Percentiles rank a stretch among this genome's conserved stretches.
These are phyloP conservation scores for Brachionus asplanchnoidis DNA, from an alignment of 1,140 invertebrate genomes.

Conservation along the genomic window DNA sequence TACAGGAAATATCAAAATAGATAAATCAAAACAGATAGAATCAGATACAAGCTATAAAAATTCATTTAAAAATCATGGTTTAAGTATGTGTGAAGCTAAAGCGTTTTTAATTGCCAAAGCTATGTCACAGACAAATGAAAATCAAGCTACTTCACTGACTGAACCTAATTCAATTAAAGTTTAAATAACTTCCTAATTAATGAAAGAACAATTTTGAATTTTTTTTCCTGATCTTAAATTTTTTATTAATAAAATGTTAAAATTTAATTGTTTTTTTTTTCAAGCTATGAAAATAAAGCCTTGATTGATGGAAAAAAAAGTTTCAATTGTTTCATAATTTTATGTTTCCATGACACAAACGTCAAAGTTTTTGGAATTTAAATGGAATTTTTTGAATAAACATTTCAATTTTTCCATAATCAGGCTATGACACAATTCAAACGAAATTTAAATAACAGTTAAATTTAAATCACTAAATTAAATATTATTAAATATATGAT, in stretches of 20 bases:
- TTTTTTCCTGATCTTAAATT: neutral
- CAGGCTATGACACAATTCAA: neutral
- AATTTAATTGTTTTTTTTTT: no score
- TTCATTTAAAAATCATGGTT: constrained; percentile 13
- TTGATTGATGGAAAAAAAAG: no score
- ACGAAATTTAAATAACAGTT: neutral
- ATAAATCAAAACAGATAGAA: neutral
- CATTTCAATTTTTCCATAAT: neutral
- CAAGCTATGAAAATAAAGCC: no score
- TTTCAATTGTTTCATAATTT: neutral
- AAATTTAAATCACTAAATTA: neutral
- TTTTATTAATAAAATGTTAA: no score
- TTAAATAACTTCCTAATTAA: neutral
- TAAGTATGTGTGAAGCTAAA: constrained; percentile 21
- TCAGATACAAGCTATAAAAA: neutral
- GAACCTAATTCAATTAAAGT: neutral
- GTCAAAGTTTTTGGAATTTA: neutral
- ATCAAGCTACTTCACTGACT: neutral
- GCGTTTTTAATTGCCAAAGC: neutral
- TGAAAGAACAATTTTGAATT: neutral
- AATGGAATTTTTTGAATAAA: neutral
- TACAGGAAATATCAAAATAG: neutral
- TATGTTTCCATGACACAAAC: neutral
- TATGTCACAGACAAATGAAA: neutral
- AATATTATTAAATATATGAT: neutral